Percentiles rank a stretch among this genome's conserved stretches.
phyloP scores from a whole-genome alignment of 2,113 vertebrate genomes.

The Cisticola juncidis region DNA sequence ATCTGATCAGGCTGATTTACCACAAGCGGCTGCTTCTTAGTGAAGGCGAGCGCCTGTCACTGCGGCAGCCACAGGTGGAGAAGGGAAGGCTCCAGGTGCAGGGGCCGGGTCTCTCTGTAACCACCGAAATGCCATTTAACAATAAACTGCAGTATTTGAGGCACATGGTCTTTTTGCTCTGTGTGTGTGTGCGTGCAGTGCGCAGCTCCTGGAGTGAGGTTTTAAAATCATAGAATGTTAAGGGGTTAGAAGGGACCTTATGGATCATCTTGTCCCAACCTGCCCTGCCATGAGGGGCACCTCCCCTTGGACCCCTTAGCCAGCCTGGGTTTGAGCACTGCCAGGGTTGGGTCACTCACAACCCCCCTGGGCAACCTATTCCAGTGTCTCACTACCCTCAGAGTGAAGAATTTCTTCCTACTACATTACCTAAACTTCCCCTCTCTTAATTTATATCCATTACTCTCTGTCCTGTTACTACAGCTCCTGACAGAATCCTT shows the following conservation, averaged over 20 bases:
- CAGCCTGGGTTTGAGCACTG: background rate
- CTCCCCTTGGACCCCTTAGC: background rate
- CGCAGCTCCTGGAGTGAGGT: background rate
- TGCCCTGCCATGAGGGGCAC: accelerated
- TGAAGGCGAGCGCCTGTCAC: accelerated
- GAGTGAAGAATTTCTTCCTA: background rate
- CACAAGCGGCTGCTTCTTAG: accelerated
- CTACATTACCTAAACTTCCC: background rate
- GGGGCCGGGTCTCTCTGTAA: background rate
- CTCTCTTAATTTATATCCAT: background rate
- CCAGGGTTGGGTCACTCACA: background rate
- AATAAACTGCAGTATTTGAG: background rate
- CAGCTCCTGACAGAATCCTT: background rate
- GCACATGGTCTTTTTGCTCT: background rate
- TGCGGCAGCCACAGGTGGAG: accelerated
- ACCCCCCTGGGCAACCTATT: background rate
- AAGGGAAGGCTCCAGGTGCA: accelerated
- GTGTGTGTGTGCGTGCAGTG: accelerated
- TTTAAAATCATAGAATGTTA: background rate
- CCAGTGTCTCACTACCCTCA: background rate
- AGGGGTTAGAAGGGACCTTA: background rate
- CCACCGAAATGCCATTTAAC: accelerated
- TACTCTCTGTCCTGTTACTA: background rate
- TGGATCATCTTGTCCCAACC: background rate
- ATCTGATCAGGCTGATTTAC: background rate